Evolutionary conservation across 2,888 invertebrate genomes (phyloP).

Genomic region (Ferrisia virgata): DNA sequence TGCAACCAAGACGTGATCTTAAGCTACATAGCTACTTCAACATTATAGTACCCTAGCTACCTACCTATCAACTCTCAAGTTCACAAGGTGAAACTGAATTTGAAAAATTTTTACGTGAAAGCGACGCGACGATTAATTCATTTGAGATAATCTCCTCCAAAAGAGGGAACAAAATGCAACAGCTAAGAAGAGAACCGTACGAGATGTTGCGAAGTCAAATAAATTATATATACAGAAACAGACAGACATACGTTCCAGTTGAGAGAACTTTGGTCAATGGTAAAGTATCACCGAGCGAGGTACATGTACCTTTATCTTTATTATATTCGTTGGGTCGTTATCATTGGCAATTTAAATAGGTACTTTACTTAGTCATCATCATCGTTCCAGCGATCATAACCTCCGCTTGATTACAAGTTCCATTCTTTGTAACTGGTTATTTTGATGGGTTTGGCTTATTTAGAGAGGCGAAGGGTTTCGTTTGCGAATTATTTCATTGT

Average conservation of each 20-base stretch:
- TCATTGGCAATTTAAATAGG: not conserved
- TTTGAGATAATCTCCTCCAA: not conserved
- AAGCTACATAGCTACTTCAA: no score
- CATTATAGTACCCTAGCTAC: no score
- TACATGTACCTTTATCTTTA: not conserved
- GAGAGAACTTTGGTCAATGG: not conserved
- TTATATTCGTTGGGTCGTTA: not conserved
- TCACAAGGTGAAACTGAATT: not conserved
- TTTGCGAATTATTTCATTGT: not conserved
- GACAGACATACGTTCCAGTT: not conserved
- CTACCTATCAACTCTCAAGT: not conserved
- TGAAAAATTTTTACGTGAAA: not conserved
- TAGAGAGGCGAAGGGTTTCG: not conserved
- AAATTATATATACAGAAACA: not conserved
- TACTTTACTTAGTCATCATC: conserved; percentile 4
- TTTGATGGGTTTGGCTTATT: not conserved
- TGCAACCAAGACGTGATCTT: not conserved
- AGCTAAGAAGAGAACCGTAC: no score
- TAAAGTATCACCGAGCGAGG: not conserved
- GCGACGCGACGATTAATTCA: not conserved
- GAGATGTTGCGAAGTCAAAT: not conserved
- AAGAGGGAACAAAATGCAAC: no score
- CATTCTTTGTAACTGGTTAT: not conserved
- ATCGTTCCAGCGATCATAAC: not conserved
- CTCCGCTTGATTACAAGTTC: not conserved